These are phyloP conservation scores for Argyresthia goedartella DNA, from an alignment of 2,888 invertebrate species.

Conservation along the genomic window DNA sequence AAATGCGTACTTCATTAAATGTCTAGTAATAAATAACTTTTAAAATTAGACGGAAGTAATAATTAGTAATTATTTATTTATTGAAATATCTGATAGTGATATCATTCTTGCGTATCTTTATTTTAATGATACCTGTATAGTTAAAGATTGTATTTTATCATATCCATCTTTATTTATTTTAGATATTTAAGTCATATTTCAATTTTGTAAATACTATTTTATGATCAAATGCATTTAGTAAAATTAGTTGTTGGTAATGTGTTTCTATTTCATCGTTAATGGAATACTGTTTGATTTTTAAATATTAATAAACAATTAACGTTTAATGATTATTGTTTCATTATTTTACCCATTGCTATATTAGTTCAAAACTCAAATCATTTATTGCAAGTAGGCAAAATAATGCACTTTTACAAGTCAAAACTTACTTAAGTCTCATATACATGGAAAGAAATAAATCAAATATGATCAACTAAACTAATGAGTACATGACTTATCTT, in stretches of 20 bases:
- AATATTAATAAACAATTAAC: not conserved
- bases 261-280: not conserved
- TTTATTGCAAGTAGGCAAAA: not conserved
- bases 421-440: too few species aligned
- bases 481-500: too few species aligned
- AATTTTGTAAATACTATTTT: not conserved
- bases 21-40: not conserved
- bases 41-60: not conserved
- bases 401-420: not conserved
- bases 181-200: not conserved
- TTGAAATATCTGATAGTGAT: too few species aligned
- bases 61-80: not conserved
- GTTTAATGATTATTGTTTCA: not conserved
- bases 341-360: not conserved
- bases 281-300: not conserved
- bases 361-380: not conserved
- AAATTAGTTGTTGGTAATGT: not conserved
- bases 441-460: too few species aligned
- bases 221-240: conserved; percentile 2
- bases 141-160: not conserved
- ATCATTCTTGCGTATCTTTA: too few species aligned
- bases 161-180: not conserved
- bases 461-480: too few species aligned
- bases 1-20: not conserved
- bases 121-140: too few species aligned